Conservation (phyloP, 37 sponge, comb jelly and placozoan genomes). For the Hexactinellida sp. region DNA sequence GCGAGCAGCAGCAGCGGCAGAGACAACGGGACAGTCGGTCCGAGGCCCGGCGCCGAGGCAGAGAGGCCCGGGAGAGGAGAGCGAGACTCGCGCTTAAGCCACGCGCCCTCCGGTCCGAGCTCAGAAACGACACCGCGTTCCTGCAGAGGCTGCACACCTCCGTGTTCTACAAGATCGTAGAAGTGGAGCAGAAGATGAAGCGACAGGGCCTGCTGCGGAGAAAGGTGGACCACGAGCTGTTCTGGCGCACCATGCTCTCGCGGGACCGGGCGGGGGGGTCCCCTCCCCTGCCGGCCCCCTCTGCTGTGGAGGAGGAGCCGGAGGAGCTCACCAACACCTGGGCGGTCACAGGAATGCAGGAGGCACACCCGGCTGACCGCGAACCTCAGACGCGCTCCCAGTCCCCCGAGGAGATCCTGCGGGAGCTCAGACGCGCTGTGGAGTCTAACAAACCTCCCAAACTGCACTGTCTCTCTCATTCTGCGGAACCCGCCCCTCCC, state of each 20-base stretch:
- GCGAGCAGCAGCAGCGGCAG: background rate
- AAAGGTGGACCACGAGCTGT: background rate
- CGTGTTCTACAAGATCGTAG: background rate
- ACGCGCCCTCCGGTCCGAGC: background rate
- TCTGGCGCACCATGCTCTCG: background rate
- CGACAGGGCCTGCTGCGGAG: background rate
- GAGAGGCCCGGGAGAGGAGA: background rate
- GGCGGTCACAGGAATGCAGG: background rate
- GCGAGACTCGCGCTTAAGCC: background rate
- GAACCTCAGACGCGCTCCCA: background rate
- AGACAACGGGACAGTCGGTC: background rate
- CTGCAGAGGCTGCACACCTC: background rate
- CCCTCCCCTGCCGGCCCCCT: background rate
- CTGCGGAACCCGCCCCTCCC: background rate
- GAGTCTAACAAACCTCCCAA: constrained; percentile 6
- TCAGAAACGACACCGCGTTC: background rate
- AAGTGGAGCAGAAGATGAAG: background rate
- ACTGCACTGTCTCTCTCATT: background rate
- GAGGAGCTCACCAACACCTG: background rate
- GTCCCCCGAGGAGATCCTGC: background rate
- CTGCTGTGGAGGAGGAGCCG: background rate
- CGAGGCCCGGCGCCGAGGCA: background rate
- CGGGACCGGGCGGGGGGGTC: background rate
- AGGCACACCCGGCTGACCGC: background rate
- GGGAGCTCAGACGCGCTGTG: background rate